Base-by-base conservation (phyloP, 2,113 vertebrate species). In the Channa maculata region DNA sequence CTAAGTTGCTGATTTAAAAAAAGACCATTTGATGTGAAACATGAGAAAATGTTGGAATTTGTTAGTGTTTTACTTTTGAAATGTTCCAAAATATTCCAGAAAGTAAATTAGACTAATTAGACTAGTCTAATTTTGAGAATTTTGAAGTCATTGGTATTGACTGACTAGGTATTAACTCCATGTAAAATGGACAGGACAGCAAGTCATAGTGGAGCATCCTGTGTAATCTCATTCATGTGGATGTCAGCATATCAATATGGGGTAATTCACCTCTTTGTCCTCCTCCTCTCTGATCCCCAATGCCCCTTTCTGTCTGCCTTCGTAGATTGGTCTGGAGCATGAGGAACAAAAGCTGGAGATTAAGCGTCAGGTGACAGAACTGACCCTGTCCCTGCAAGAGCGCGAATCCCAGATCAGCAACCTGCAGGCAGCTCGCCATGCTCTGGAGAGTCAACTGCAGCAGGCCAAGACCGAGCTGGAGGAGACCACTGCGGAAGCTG, bases 281-380 rank as follows among this genome's bases (percentile, higher is more conserved):
- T 55, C 52, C 50, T 41, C 39, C 52, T 38, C 72, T 33, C 44
- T 63, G 49, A 71, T 60, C 46, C 57, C 15, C 24, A 12, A 33
- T 14, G 41, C 34, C 12, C 13, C 6, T 41, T 43, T 44, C 75
- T 79, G 9, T 73, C 69, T 79, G 52, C 46, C 50, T 58, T 58
- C 51, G 65, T 60, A 99, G 98, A 96, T 97, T 9, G 96, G 97
- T 45, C 92, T 99, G 54, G 97, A 99, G 80, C 94, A 98, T 0
- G 98, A 99, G 87, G 97, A 99, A 2, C 96, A 99, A 77, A 99
- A 99, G 86, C 89, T 98, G 92, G 97, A 99, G 89, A 94, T 99
- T 7, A 98, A 98, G 84, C 95, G 96, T 34, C 97, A 99, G 91
- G 94, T 97, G 89, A 96, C 97, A 0, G 98, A 99, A 78, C 71